Conservation (phyloP, 2,113 vertebrate species). For the Microcebus griseorufus region DNA sequence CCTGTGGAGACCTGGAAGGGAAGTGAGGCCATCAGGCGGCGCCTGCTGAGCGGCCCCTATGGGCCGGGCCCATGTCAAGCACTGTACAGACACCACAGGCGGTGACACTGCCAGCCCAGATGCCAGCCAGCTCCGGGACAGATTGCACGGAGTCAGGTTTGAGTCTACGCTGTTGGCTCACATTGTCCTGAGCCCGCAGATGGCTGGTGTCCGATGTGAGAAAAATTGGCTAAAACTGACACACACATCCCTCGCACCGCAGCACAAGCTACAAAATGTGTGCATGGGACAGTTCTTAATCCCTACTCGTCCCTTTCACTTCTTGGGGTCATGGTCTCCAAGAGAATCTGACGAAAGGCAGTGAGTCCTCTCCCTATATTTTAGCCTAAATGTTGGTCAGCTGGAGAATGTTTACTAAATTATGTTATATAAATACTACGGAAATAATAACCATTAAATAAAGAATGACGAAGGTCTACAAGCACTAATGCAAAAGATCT, state of each 20-base stretch:
- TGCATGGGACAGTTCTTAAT: neutral
- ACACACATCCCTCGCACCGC: neutral
- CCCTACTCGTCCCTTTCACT: neutral
- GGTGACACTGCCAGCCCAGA: accelerated
- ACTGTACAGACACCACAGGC: neutral
- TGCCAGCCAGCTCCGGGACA: neutral
- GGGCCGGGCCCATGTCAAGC: neutral
- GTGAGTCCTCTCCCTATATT: neutral
- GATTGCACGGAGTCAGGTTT: accelerated
- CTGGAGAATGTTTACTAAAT: neutral
- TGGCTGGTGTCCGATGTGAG: neutral
- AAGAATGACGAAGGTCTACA: neutral
- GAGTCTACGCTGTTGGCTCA: neutral
- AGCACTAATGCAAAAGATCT: neutral
- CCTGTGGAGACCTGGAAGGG: constrained; percentile 85
- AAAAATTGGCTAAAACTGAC: neutral
- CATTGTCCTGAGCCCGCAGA: neutral
- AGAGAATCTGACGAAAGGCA: neutral
- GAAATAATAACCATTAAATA: neutral
- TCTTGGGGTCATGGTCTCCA: neutral
- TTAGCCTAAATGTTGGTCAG: neutral
- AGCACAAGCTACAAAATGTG: neutral
- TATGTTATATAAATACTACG: neutral
- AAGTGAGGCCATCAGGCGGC: neutral
- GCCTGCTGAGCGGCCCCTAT: neutral